Evolutionary conservation across 1,140 invertebrate genomes (phyloP).

Genomic region (Trichoplusia ni): DNA sequence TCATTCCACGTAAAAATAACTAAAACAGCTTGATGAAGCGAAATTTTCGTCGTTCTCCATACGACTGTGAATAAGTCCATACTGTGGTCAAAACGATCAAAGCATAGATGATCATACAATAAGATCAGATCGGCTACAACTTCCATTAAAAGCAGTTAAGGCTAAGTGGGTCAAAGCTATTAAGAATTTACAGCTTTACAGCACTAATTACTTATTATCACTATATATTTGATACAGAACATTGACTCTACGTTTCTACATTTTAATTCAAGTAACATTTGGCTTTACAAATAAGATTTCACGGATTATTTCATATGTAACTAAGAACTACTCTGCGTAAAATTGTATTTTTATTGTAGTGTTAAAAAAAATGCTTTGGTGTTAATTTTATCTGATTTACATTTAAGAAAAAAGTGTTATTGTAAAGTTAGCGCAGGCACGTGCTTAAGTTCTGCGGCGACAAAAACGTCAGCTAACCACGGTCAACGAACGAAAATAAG

Average conservation of each 20-base stretch:
- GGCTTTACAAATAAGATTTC: neutral
- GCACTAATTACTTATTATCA: slow-evolving; percentile 8
- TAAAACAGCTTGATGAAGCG: too few relatives aligned
- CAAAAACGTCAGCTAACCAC: slow-evolving; percentile 55
- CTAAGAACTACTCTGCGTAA: neutral
- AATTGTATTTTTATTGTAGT: neutral
- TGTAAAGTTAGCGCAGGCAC: slow-evolving; percentile 36
- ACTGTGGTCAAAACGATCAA: neutral
- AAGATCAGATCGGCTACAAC: neutral
- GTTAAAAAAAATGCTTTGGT: neutral
- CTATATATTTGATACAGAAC: neutral
- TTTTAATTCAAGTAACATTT: neutral
- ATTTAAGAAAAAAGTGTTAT: slow-evolving; percentile 13
- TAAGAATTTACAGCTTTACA: slow-evolving; percentile 10
- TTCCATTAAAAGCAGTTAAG: neutral
- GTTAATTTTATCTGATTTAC: neutral
- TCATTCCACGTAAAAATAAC: too few relatives aligned
- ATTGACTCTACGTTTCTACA: neutral
- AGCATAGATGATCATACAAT: neutral
- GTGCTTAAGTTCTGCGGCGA: slow-evolving; percentile 46
- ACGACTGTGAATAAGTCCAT: too few relatives aligned
- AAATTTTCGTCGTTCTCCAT: too few relatives aligned
- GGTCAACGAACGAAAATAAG: slow-evolving; percentile 68
- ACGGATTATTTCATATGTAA: slow-evolving; percentile 1
- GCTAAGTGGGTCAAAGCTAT: slow-evolving; percentile 12